Base-by-base conservation (phyloP, 1,140 invertebrate genomes). In the Eupristina koningsbergeri region DNA sequence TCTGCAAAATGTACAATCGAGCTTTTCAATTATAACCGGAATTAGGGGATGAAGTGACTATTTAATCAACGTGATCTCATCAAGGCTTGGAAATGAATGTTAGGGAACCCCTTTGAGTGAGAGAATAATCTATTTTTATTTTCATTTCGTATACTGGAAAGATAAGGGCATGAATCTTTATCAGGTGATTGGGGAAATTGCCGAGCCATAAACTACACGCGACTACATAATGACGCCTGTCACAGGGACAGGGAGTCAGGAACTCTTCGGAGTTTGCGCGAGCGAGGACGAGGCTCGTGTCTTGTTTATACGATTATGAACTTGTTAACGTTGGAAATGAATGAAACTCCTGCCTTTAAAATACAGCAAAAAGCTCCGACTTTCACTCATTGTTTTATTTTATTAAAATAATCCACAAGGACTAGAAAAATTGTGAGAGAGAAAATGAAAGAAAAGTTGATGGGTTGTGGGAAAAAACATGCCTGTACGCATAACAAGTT, bases 261-360 rank as follows among this genome's bases (percentile, higher is more conserved):
- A 90, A 90, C 89, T 90, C 85, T 90, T 88, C 86, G 85, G 87
- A 85, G 85, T 88, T 85, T 87, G 76, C 84, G 86, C 88, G 87
- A 88, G 89, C 85, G 88, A 89, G 89, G 87, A 89, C 87, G 86
- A 86, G 86, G 81, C 86, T 86, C 76, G 64, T 79, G 75, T 61
- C 69, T 63, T 74, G 31, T 63, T 47, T 71, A 11, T 71, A 29
- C 34, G 15, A 47, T 74, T 74, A 36, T 36, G 64, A 45, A 80
- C 45, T 39, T 53, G 31, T 29, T 58, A n/a, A 22, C 19, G 67
- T 41, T 9, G 19, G 36, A 71, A 26, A 26, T 19, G 50, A 77
- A 15, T 26, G 36, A 53, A 36, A 79, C 29, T 79, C 64, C 26
- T n/a, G 5, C 39, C 9, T 71, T 29, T 1, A 7, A n/a, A 29